Conservation (phyloP, 2,797 vertebrate genomes). For the Pipistrellus pipistrellus region DNA sequence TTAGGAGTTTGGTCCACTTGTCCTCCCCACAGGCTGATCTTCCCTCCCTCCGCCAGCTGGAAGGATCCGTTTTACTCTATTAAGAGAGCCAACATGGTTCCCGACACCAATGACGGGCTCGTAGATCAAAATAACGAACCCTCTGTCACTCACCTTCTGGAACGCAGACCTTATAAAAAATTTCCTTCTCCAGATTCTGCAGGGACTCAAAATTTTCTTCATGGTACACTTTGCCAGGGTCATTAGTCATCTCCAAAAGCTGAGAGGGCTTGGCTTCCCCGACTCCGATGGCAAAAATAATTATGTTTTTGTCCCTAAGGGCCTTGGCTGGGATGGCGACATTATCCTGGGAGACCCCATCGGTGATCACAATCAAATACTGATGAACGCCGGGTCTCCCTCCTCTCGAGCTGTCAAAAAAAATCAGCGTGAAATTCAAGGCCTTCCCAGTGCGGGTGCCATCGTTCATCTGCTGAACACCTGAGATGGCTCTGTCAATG, state of each 20-base stretch:
- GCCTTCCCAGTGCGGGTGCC: conserved; percentile 88
- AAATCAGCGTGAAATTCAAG: conserved; percentile 83
- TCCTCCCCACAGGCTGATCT: neutral
- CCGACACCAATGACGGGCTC: neutral
- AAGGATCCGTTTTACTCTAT: conserved; percentile 4
- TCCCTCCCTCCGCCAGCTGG: neutral
- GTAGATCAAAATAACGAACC: neutral
- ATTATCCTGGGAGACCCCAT: conserved; percentile 87
- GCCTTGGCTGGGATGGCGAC: conserved; percentile 84
- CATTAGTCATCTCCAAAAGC: conserved; percentile 90
- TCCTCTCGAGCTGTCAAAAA: conserved; percentile 88
- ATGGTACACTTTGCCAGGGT: conserved; percentile 82
- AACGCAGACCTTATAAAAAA: conserved; percentile 91
- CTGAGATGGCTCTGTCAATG: conserved; percentile 83
- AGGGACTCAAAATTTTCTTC: conserved; percentile 89
- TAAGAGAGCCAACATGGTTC: neutral
- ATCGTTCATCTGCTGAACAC: conserved; percentile 78
- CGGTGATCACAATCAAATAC: conserved; percentile 92
- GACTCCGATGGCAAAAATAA: conserved; percentile 91
- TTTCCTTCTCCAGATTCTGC: conserved; percentile 88
- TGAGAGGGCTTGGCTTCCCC: conserved; percentile 84
- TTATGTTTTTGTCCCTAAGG: conserved; percentile 85
- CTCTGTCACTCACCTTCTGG: conserved; percentile 87
- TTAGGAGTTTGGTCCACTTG: neutral
- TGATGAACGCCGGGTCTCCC: conserved; percentile 87